These are phyloP conservation scores for Zonitis immaculata DNA, from an alignment of 2,888 invertebrate genomes.

Conservation along the genomic window DNA sequence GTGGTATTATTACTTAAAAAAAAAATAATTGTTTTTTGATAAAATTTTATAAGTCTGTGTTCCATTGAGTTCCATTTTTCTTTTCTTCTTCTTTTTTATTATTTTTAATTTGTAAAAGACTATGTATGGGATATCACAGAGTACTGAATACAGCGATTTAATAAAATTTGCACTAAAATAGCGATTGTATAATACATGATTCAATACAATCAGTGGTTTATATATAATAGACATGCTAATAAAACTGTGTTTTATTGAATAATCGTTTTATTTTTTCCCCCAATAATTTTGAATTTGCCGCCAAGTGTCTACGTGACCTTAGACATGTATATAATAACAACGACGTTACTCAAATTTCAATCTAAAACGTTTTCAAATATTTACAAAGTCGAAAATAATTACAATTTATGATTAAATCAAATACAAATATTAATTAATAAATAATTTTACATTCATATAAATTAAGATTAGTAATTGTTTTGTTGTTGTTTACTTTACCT, in stretches of 20 bases:
- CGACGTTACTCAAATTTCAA: neutral
- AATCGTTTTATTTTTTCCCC: constrained; percentile 1
- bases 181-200: constrained; percentile 32
- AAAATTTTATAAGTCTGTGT: neutral
- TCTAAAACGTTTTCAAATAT: neutral
- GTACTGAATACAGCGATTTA: constrained; percentile 22
- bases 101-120: constrained; percentile 8
- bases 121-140: constrained; percentile 19
- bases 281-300: constrained; percentile 5
- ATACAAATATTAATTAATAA: no score
- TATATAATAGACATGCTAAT: constrained; percentile 37
- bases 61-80: constrained; percentile 2
- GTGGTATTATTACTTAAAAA: constrained; percentile 2
- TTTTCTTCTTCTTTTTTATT: constrained; percentile 9
- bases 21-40: neutral
- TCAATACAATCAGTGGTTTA: constrained; percentile 35
- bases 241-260: constrained; percentile 29
- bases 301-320: constrained; percentile 13
- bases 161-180: constrained; percentile 29
- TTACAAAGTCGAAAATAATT: neutral
- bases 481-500: no score
- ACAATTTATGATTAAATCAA: no score
- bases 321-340: no score
- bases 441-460: no score
- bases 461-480: no score